Evolutionary conservation across 2,113 vertebrate species (phyloP).

Genomic region (Mormyrus lacerda): DNA sequence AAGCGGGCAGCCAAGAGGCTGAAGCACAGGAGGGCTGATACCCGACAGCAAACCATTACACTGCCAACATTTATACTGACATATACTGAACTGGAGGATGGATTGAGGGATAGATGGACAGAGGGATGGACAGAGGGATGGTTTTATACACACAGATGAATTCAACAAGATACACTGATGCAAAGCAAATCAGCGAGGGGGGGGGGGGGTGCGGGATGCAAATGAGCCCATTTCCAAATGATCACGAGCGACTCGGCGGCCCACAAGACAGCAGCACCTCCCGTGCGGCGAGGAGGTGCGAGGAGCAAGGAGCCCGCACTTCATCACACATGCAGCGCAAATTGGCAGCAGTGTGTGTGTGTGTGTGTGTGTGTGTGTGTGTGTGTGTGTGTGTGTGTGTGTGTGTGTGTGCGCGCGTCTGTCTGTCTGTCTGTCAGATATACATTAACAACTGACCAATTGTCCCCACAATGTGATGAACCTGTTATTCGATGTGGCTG

Average conservation of each 20-base stretch:
- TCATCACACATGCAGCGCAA: slow-evolving; percentile 12
- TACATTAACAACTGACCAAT: no score
- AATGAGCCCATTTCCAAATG: background rate
- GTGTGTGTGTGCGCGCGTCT: background rate
- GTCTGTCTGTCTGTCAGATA: background rate
- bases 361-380: background rate
- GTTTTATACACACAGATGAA: background rate
- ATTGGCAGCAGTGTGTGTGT: background rate
- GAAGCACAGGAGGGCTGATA: background rate
- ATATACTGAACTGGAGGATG: background rate
- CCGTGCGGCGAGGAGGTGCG: background rate
- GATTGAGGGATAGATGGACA: background rate
- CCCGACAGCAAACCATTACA: background rate
- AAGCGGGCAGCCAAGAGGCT: background rate
- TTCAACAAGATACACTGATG: background rate
- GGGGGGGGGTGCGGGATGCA: background rate
- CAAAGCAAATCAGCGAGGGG: background rate
- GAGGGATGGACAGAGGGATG: background rate
- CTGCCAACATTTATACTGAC: background rate
- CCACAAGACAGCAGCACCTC: background rate
- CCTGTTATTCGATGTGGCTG: no score
- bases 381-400: background rate
- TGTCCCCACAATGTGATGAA: background rate
- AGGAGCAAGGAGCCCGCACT: background rate
- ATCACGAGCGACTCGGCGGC: background rate